Percentiles rank a stretch among this genome's conserved stretches.
Conservation (phyloP, 1,140 invertebrate genomes). For the Neuroterus valhalla region DNA sequence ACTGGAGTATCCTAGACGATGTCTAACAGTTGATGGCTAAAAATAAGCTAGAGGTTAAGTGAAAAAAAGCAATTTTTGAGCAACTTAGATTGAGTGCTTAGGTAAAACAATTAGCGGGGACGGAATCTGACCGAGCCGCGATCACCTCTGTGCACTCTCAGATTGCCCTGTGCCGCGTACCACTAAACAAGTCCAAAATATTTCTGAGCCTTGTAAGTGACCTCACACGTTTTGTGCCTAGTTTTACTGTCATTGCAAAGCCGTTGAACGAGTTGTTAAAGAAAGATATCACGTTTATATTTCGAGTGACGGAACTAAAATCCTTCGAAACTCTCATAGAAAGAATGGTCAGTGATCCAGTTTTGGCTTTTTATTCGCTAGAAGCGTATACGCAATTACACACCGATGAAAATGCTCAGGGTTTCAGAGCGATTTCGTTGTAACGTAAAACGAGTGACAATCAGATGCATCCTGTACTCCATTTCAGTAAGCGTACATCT, state of each 20-base stretch:
- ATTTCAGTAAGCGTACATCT: slow-evolving; percentile 1
- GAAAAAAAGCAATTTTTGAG: too few relatives aligned
- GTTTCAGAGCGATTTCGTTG: background rate
- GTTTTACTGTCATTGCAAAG: background rate
- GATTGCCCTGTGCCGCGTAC: background rate
- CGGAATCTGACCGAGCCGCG: background rate
- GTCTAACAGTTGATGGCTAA: too few relatives aligned
- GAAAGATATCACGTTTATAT: background rate
- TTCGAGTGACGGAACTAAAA: background rate
- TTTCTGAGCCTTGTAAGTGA: background rate
- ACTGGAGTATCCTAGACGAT: too few relatives aligned
- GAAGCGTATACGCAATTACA: background rate
- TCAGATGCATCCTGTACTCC: too few relatives aligned
- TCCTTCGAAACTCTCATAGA: too few relatives aligned
- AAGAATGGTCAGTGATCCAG: too few relatives aligned
- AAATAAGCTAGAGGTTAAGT: too few relatives aligned
- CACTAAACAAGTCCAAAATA: background rate
- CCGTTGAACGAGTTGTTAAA: background rate
- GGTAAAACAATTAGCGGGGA: too few relatives aligned
- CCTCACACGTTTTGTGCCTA: background rate
- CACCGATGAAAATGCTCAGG: background rate
- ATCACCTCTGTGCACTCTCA: background rate
- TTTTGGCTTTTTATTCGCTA: too few relatives aligned
- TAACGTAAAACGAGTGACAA: too few relatives aligned
- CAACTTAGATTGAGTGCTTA: too few relatives aligned